phyloP scores from a whole-genome alignment of 2,797 vertebrate species.

The Chiloscyllium punctatum region DNA sequence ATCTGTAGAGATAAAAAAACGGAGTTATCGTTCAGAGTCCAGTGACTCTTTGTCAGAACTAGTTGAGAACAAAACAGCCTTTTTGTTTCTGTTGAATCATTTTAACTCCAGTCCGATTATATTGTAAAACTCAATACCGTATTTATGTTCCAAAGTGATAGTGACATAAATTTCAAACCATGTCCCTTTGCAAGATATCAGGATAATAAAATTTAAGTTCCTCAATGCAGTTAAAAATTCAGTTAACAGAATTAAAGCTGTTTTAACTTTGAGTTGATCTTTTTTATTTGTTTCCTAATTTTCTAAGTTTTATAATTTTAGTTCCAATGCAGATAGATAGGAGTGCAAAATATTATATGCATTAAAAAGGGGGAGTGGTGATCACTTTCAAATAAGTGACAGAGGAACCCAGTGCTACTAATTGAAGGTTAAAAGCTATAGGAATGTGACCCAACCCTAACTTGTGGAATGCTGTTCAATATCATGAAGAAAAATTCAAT shows the following conservation, averaged over 20 bases:
- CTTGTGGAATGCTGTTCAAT: conserved; percentile 8
- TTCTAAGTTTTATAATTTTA: background rate
- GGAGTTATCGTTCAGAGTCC: too few species aligned
- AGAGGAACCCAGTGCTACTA: background rate
- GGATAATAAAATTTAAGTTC: background rate
- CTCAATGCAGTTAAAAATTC: background rate
- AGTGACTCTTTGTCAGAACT: background rate
- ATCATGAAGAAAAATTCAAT: background rate
- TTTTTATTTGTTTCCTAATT: background rate
- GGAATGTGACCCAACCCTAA: conserved; percentile 30
- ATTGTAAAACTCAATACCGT: background rate
- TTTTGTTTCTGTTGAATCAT: background rate
- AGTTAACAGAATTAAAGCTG: background rate
- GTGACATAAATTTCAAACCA: background rate
- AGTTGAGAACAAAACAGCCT: background rate
- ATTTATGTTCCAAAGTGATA: background rate
- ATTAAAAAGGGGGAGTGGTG: background rate
- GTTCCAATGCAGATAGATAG: background rate
- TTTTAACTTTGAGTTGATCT: background rate
- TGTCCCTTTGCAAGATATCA: background rate
- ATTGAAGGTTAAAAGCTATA: conserved; percentile 7
- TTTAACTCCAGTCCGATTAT: background rate
- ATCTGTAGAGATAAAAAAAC: too few species aligned
- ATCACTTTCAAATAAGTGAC: background rate
- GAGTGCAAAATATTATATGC: background rate